Base-by-base conservation (phyloP, 1,140 invertebrate species). In the Campoletis sonorensis region DNA sequence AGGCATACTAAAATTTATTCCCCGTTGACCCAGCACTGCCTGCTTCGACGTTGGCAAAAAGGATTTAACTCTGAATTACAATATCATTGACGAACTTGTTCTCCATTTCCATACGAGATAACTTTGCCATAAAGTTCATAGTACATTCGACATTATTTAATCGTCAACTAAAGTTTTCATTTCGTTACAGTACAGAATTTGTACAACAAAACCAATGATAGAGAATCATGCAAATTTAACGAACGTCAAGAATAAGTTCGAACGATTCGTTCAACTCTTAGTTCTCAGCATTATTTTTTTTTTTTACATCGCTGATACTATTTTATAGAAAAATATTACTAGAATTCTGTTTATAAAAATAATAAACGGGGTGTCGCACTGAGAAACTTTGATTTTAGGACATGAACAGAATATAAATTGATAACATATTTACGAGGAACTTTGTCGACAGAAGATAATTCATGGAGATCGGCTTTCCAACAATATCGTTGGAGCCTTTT, bases 401-500 rank as follows among this genome's bases (percentile, higher is more conserved):
- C 13, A 21, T 37, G 37, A 37, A 37, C 37, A 37, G 37, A 45
- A 10, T 45, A 45, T 10, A 45, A 45, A 45, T 45, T 45, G 23
- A 67, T 67, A 1, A 67, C 11, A 58, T 13, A n/a, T n/a, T n/a
- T 58, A 58, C 1, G 3, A 58, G 21, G 54, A 10, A 58, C n/a
- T 4, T 27, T 67, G 13, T 26, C 61, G 23, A 67, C 10, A 15
- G 61, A 67, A 67, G 61, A 67, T 67, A 67, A 67, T 67, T 67
- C 61, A 15, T 5, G 61, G 13, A 10, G 61, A 23, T 67, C 61
- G 23, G 13, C 10, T 67, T 7, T 27, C 23, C 23, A 23, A 67
- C 13, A 67, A 45, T 45, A 45, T 45, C 40, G 40, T 45, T 45
- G 40, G 11, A 45, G 1, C 11, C 54, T 10, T 11, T 67, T 27